Base-by-base conservation (phyloP, 2,888 invertebrate species). In the Antitype chi region DNA sequence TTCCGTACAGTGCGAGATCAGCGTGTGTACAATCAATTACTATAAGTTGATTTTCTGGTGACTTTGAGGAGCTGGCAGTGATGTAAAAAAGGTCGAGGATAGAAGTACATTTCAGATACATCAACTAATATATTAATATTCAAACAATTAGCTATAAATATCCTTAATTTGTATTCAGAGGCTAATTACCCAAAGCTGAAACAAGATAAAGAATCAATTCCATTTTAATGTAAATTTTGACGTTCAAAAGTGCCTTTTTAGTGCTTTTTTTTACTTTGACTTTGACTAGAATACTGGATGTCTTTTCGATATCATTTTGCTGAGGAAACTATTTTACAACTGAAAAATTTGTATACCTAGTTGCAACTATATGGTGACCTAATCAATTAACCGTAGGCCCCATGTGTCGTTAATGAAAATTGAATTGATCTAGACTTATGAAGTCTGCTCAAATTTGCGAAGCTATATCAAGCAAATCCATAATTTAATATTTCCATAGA, bases 401-500 rank as follows among this genome's bases (percentile, higher is more conserved):
- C 55, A 43, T 43, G 23, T 57, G 43, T 8, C 17, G 9, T 17
- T 73, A 25, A 80, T 43, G 38, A 52, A 43, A 57, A 73, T 43
- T n/a, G 57, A 55, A 63, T 78, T 63, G 49, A 25, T 17, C 17
- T 43, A 43, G 49, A 63, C 20, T 55, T 25, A 32, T 23, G 23
- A 6, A 43, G n/a, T 23, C 23, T 25, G 32, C 25, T 23, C 15
- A 38, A 63, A 80, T 57, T 55, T 57, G 9, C 17, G 23, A 63
- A 32, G 25, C n/a, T 32, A 25, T 55, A 8, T 49, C 11, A 63
- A 28, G 1, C 9, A 32, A 25, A 47, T 28, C 32, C 6, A 49
- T n/a, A 71, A 63, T 38, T 74, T 62, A 71, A 28, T 0, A 63
- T 72, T 71, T 63, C 23, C 38, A 43, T 25, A 63, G 20, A 62